Evolutionary conservation across 2,113 vertebrate genomes (phyloP).

Genomic region (Bucco capensis): DNA sequence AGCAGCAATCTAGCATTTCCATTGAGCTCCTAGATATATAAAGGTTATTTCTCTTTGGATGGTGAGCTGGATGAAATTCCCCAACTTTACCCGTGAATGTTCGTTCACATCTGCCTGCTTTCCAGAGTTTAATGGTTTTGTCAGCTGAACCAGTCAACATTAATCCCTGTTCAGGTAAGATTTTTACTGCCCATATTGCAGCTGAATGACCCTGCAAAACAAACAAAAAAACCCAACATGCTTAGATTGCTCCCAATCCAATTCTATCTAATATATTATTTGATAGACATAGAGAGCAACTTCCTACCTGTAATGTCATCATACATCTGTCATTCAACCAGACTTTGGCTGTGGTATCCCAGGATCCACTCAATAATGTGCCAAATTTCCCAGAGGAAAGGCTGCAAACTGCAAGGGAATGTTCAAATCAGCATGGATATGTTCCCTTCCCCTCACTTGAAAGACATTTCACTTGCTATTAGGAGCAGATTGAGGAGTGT

Average conservation of each 20-base stretch:
- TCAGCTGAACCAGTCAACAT: constrained; percentile 97
- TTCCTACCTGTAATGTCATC: constrained; percentile 94
- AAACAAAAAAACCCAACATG: background rate
- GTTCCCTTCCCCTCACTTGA: background rate
- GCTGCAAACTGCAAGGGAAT: constrained; percentile 83
- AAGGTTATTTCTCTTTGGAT: too few relatives aligned
- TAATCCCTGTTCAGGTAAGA: constrained; percentile 92
- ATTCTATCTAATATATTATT: background rate
- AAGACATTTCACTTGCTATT: background rate
- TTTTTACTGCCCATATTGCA: constrained; percentile 93
- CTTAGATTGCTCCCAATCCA: background rate
- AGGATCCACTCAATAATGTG: constrained; percentile 94
- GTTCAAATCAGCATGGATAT: background rate
- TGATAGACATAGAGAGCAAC: background rate
- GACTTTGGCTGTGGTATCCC: constrained; percentile 96
- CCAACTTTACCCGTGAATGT: constrained; percentile 90
- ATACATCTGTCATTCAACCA: constrained; percentile 98
- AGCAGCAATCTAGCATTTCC: too few relatives aligned
- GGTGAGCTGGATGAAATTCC: too few relatives aligned
- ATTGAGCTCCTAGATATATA: too few relatives aligned
- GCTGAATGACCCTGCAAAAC: constrained; percentile 87
- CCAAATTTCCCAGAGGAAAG: constrained; percentile 96
- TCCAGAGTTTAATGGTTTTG: constrained; percentile 97
- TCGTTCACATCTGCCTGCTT: constrained; percentile 92
- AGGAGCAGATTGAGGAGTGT: background rate